A percentile compares a stretch with the other conserved stretches of the same genome.
Evolutionary conservation across 92 coral and sea anemone species (phyloP).

Genomic region (Paramuricea clavata): DNA sequence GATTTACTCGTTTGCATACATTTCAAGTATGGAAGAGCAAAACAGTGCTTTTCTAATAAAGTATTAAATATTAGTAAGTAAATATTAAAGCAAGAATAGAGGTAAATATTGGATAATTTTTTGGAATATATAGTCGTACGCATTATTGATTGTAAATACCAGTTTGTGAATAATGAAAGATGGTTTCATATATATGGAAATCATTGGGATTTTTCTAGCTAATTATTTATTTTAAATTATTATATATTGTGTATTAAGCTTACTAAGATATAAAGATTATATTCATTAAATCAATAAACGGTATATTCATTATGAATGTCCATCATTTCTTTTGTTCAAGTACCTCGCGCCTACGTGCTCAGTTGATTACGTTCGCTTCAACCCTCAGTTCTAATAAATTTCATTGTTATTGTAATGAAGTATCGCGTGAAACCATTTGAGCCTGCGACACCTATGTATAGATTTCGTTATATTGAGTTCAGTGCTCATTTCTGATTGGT

Average conservation of each 20-base stretch:
- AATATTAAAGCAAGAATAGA: not conserved
- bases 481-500: conserved; percentile 9
- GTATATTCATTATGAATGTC: not conserved
- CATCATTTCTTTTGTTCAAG: no score
- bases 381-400: no score
- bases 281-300: not conserved
- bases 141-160: not conserved
- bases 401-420: not conserved
- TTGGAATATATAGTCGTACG: not conserved
- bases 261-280: not conserved
- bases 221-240: conserved; percentile 8
- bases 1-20: no score
- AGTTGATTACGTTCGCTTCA: no score
- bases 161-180: not conserved
- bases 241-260: not conserved
- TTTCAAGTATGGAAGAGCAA: no score
- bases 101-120: not conserved
- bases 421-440: not conserved
- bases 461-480: not conserved
- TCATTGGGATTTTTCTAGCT: not conserved
- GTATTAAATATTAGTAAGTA: not conserved
- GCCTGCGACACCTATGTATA: not conserved
- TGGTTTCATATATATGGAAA: not conserved
- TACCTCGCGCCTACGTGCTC: not conserved
- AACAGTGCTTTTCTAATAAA: no score